Percentiles rank a stretch among this genome's conserved stretches.
These are phyloP conservation scores for Trogon surrucura DNA, from an alignment of 2,113 vertebrate species.

Conservation along the genomic window DNA sequence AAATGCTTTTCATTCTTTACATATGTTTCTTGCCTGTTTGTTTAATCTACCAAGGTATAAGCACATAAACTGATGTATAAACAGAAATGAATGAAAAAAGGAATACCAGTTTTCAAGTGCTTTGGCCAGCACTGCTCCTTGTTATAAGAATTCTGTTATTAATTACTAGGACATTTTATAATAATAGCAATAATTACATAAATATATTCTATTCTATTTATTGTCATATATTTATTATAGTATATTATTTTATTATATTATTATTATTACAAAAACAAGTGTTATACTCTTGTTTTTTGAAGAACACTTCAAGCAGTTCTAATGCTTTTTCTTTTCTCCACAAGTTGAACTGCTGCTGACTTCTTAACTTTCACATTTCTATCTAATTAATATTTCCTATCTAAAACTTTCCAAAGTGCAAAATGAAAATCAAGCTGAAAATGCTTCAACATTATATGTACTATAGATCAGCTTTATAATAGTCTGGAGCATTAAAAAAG, in stretches of 20 bases:
- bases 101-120: background rate
- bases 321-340: background rate
- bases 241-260: too few relatives aligned
- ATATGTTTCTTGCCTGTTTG: background rate
- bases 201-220: too few relatives aligned
- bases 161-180: background rate
- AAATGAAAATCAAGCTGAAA: background rate
- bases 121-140: background rate
- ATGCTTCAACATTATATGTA: background rate
- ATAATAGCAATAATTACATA: background rate
- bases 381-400: background rate
- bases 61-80: background rate
- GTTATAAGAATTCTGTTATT: background rate
- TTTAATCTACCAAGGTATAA: background rate
- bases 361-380: background rate
- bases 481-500: background rate
- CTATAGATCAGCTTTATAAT: background rate
- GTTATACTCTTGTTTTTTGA: background rate
- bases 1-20: background rate
- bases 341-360: background rate
- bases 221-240: too few relatives aligned
- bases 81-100: background rate
- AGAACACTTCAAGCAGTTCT: background rate
- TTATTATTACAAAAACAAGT: background rate
- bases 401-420: background rate